Conservation (phyloP, 2,888 invertebrate species). For the Melanargia galathea region DNA sequence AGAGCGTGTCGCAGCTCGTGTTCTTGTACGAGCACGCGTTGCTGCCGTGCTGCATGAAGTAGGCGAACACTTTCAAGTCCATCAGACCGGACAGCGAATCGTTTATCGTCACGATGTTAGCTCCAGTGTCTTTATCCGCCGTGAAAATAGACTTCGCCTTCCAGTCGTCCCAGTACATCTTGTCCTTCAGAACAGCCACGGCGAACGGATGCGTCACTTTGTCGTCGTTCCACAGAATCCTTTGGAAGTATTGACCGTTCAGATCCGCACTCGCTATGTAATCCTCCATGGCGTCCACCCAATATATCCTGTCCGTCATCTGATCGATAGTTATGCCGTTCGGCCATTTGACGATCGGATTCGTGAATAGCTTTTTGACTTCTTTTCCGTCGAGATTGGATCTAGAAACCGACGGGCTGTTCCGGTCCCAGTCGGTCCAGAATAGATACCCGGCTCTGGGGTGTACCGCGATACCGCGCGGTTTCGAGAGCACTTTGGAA, state of each 20-base stretch:
- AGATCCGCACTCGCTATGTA: slow-evolving; percentile 90
- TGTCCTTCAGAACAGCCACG: slow-evolving; percentile 91
- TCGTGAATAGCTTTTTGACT: slow-evolving; percentile 84
- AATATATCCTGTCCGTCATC: slow-evolving; percentile 90
- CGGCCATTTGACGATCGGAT: slow-evolving; percentile 90
- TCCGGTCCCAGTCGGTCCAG: slow-evolving; percentile 94
- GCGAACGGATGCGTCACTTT: slow-evolving; percentile 92
- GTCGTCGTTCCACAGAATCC: slow-evolving; percentile 84
- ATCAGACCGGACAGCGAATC: slow-evolving; percentile 87
- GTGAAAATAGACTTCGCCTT: slow-evolving; percentile 89
- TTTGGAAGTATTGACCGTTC: slow-evolving; percentile 86
- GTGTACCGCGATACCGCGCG: slow-evolving; percentile 92
- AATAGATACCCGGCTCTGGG: slow-evolving; percentile 90
- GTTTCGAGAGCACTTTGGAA: slow-evolving; percentile 85
- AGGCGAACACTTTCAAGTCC: slow-evolving; percentile 91
- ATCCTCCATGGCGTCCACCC: slow-evolving; percentile 93
- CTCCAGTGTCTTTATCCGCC: slow-evolving; percentile 89
- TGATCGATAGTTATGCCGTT: slow-evolving; percentile 94
- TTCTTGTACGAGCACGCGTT: slow-evolving; percentile 86
- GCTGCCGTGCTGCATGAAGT: slow-evolving; percentile 87
- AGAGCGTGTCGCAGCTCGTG: slow-evolving; percentile 87
- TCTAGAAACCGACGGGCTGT: slow-evolving; percentile 89
- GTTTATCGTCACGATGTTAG: slow-evolving; percentile 82
- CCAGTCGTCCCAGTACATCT: slow-evolving; percentile 96
- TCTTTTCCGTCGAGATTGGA: slow-evolving; percentile 90